A percentile compares a stretch with the other conserved stretches of the same genome.
These are phyloP conservation scores for Drosophila triauraria DNA, from an alignment of 1,140 invertebrate species.

Conservation along the genomic window DNA sequence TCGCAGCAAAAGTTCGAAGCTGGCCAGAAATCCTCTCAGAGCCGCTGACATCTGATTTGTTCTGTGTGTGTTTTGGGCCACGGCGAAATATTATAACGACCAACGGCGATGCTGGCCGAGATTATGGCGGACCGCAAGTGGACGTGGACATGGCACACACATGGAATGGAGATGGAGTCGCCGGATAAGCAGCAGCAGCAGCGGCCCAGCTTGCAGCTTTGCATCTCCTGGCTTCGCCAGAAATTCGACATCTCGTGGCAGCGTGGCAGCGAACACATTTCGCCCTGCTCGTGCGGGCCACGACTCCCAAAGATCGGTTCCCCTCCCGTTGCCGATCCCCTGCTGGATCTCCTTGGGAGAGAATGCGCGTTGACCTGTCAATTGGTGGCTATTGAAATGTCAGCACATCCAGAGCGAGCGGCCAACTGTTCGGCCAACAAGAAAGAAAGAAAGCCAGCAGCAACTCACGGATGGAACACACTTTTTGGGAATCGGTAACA, in stretches of 20 bases:
- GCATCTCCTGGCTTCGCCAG: slow-evolving; percentile 54
- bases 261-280: slow-evolving; percentile 35
- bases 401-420: slow-evolving; percentile 58
- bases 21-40: slow-evolving; percentile 46
- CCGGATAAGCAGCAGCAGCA: slow-evolving; percentile 33
- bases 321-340: not conserved
- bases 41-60: slow-evolving; percentile 83
- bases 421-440: slow-evolving; percentile 14
- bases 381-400: slow-evolving; percentile 85
- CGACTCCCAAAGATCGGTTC: slow-evolving; percentile 7
- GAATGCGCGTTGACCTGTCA: slow-evolving; percentile 85
- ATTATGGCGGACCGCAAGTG: slow-evolving; percentile 37
- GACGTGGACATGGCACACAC: slow-evolving; percentile 40
- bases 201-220: slow-evolving; percentile 33
- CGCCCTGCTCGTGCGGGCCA: slow-evolving; percentile 50
- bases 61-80: slow-evolving; percentile 55
- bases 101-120: slow-evolving; percentile 66
- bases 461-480: too few species aligned
- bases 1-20: slow-evolving; percentile 27
- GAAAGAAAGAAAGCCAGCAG: not conserved
- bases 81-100: slow-evolving; percentile 84
- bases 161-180: slow-evolving; percentile 45
- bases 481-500: not conserved
- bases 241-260: slow-evolving; percentile 53
- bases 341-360: slow-evolving; percentile 5